phyloP scores from a whole-genome alignment of 1,140 invertebrate genomes.

The Melanaphis sacchari region DNA sequence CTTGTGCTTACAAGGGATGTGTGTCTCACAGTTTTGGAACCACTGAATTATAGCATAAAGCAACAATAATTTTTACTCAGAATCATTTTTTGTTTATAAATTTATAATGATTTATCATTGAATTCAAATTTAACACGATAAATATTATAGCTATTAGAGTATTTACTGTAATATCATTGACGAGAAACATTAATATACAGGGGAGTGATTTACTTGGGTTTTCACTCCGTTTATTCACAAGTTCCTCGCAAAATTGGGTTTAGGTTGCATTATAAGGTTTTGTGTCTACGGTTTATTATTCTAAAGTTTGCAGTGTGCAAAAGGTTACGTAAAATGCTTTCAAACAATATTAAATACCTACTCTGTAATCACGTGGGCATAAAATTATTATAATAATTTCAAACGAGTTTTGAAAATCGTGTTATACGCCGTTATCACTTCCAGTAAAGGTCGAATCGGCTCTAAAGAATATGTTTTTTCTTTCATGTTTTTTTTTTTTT shows the following conservation, averaged over 20 bases:
- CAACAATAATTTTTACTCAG: neutral
- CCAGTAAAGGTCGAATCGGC: neutral
- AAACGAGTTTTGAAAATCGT: neutral
- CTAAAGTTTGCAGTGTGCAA: neutral
- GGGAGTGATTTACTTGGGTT: neutral
- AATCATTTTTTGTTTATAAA: neutral
- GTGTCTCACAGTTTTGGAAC: too few relatives aligned
- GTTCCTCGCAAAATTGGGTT: neutral
- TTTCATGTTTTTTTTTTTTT: neutral
- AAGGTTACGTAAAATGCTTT: neutral
- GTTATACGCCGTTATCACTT: neutral
- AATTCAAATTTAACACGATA: neutral
- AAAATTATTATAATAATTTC: neutral
- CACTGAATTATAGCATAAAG: too few relatives aligned
- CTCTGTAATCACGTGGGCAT: neutral
- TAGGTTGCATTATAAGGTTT: too few relatives aligned
- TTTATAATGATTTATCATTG: neutral
- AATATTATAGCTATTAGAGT: neutral
- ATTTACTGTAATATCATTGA: neutral
- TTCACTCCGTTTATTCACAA: neutral
- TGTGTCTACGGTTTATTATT: neutral
- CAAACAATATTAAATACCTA: conserved; percentile 6
- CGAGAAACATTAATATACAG: neutral
- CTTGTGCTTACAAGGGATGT: too few relatives aligned
- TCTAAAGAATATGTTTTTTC: neutral